Conservation (phyloP, 2,888 invertebrate species). For the Scelioninae gen. 1 region DNA sequence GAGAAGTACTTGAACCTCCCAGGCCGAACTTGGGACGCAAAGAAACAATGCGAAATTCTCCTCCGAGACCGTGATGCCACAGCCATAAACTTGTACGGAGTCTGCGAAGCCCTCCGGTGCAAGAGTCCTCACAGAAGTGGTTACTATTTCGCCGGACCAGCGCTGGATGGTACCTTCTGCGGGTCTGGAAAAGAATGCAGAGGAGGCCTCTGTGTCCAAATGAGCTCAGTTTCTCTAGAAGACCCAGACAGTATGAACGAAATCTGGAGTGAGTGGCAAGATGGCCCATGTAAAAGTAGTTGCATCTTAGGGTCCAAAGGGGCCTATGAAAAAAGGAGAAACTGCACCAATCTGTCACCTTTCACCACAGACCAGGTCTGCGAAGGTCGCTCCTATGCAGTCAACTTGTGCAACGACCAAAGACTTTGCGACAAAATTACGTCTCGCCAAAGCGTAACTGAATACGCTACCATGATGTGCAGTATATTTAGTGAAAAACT, state of each 20-base stretch:
- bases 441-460: constrained; percentile 85
- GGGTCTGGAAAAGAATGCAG: constrained; percentile 87
- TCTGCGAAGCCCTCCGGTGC: constrained; percentile 89
- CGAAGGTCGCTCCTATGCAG: constrained; percentile 84
- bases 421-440: constrained; percentile 87
- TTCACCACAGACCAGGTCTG: constrained; percentile 80
- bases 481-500: constrained; percentile 87
- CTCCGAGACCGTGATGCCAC: constrained; percentile 89
- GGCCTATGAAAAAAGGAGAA: constrained; percentile 86
- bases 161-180: constrained; percentile 92
- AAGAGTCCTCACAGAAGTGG: constrained; percentile 90
- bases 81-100: constrained; percentile 83
- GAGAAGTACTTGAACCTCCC: constrained; percentile 88
- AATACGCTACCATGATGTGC: constrained; percentile 88
- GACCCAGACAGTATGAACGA: constrained; percentile 80
- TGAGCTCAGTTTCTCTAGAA: neutral
- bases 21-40: constrained; percentile 89
- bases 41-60: constrained; percentile 90
- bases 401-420: constrained; percentile 88
- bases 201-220: constrained; percentile 77
- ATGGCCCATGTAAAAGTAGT: constrained; percentile 87
- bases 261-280: constrained; percentile 89
- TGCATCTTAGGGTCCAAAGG: constrained; percentile 88
- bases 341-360: constrained; percentile 86
- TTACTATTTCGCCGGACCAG: constrained; percentile 91